Conservation (phyloP, 2,888 invertebrate species). For the Phlogophora meticulosa region DNA sequence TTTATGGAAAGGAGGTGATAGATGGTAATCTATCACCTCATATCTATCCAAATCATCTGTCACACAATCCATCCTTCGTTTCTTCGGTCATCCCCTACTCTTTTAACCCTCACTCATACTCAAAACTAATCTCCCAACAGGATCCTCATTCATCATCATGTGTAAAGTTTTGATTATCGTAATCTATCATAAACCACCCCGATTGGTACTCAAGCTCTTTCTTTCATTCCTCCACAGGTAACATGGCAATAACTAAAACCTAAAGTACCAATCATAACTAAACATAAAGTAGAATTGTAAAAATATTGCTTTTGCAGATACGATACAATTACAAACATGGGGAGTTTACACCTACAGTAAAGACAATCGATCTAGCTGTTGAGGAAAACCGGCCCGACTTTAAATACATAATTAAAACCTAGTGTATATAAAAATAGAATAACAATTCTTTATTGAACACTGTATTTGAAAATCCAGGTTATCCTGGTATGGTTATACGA, state of each 20-base stretch:
- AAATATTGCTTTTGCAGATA: slow-evolving; percentile 5
- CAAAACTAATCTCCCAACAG: not conserved
- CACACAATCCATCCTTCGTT: too few species aligned
- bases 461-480: not conserved
- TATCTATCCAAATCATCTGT: too few species aligned
- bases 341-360: slow-evolving; percentile 14
- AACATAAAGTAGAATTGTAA: slow-evolving; percentile 6
- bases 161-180: too few species aligned
- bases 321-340: not conserved
- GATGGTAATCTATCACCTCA: too few species aligned
- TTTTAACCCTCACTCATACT: not conserved
- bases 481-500: too few species aligned
- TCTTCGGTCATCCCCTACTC: too few species aligned
- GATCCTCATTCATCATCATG: too few species aligned
- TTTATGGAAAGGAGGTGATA: too few species aligned
- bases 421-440: not conserved
- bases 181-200: too few species aligned
- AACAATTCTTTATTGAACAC: not conserved
- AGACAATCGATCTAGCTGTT: not conserved
- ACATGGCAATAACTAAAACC: not conserved
- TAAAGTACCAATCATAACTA: not conserved
- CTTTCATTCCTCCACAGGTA: not conserved
- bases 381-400: slow-evolving; percentile 14
- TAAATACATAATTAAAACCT: not conserved
- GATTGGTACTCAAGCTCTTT: too few species aligned